Base-by-base conservation (phyloP, 64 coral and sea anemone species). In the Hydrozoanthus tunicans region DNA sequence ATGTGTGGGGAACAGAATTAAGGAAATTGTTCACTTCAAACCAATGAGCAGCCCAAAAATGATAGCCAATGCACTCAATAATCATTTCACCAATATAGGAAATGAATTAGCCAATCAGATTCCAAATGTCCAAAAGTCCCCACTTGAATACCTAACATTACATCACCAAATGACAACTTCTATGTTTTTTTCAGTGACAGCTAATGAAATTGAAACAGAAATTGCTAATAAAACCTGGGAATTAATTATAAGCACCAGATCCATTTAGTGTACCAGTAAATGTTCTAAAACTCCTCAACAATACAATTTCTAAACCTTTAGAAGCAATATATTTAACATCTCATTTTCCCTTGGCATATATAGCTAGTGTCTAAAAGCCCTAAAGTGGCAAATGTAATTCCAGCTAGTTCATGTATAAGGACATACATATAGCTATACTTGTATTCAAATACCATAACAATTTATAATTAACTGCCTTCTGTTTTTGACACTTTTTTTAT, bases 151-250 rank as follows among this genome's bases (percentile, higher is more conserved):
- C 51, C 74, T 90, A 51, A 77, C 74, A 62, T 43, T 43, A 76
- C 85, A 23, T 72, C 66, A 52, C 14, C 52, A 17, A 56, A 76
- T 63, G 77, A 92, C 64, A 92, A 73, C 73, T 86, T 92, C 77
- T 86, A 77, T 78, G 32, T 51, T 92, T 63, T 77, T 76, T 64
- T 80, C 91, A 75, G 77, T 60, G 63, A 92, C 81, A 85, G 73
- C 73, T 20, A 63, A 84, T 60, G 91, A 92, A 85, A 92, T 92
- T 78, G 91, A 92, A 84, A 56, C 53, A 27, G 74, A 92, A 92
- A 92, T 92, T 85, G 62, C 68, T 70, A 92, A 83, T 84, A 9
- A 85, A 83, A 25, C 43, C 80, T 92, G 61, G 65, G 17, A 92
- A 43, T 43, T 43, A 43, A 43, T 43, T 43, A 43, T 43, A 85